A percentile compares a stretch with the other conserved stretches of the same genome.
phyloP scores from a whole-genome alignment of 2,888 invertebrate genomes.

The Cephus spinipes region DNA sequence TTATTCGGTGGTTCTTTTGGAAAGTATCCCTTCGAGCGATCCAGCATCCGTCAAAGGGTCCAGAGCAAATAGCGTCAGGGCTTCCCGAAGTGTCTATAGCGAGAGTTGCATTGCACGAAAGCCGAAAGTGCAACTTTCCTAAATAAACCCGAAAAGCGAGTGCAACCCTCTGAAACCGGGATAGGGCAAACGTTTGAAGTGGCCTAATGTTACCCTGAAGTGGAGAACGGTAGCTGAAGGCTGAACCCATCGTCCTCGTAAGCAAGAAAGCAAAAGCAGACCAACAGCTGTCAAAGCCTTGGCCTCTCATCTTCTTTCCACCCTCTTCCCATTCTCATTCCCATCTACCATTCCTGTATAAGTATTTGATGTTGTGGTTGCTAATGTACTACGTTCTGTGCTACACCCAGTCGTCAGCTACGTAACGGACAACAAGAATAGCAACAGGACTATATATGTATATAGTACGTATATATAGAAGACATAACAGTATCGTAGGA shows the following conservation, averaged over 20 bases:
- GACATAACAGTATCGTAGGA: neutral
- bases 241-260: neutral
- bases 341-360: constrained; percentile 13
- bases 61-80: neutral
- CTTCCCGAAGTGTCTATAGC: neutral
- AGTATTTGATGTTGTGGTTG: constrained; percentile 50
- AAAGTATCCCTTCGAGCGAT: neutral
- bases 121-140: constrained; percentile 8
- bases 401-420: neutral
- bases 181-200: constrained; percentile 38
- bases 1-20: neutral
- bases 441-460: neutral
- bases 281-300: constrained; percentile 55
- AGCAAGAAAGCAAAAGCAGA: constrained; percentile 33
- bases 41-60: neutral
- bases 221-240: constrained; percentile 2
- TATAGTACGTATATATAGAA: neutral
- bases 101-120: constrained; percentile 1
- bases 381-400: constrained; percentile 45
- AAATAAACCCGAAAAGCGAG: constrained; percentile 1
- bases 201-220: constrained; percentile 34
- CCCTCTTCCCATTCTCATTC: constrained; percentile 29
- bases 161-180: neutral
- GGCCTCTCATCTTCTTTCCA: constrained; percentile 24
- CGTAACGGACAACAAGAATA: neutral